These are phyloP conservation scores for Nemotelus nigrinus DNA, from an alignment of 2,888 invertebrate species.

Conservation along the genomic window DNA sequence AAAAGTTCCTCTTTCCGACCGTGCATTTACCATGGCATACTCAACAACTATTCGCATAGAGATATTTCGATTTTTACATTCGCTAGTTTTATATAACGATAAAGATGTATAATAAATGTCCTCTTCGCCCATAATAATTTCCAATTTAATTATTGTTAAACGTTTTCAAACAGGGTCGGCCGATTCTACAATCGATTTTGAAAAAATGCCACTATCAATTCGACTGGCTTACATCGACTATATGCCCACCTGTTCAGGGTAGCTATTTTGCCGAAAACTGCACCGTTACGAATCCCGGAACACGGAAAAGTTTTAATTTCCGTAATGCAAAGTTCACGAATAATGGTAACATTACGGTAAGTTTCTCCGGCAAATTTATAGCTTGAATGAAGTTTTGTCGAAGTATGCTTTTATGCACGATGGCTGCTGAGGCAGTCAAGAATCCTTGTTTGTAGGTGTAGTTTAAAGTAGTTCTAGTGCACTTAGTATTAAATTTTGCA, in stretches of 20 bases:
- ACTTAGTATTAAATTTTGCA: not conserved
- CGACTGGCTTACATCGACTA: constrained; percentile 63
- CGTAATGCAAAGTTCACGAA: constrained; percentile 59
- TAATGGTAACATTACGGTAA: constrained; percentile 61
- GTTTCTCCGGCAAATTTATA: not conserved
- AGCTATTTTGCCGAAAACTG: constrained; percentile 59
- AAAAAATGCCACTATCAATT: constrained; percentile 62
- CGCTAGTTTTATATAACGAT: no score
- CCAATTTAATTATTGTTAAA: not conserved
- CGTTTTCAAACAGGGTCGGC: constrained; percentile 58
- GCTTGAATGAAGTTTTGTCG: constrained; percentile 17
- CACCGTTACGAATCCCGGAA: constrained; percentile 61
- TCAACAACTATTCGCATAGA: no score
- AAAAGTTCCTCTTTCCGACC: no score
- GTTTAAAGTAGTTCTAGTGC: not conserved
- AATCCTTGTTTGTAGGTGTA: not conserved
- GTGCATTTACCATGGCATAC: no score
- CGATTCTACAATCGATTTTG: constrained; percentile 60
- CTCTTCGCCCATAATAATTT: not conserved
- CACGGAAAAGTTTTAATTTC: constrained; percentile 58
- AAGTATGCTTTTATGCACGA: not conserved
- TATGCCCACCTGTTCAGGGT: constrained; percentile 62
- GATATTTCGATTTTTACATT: no score
- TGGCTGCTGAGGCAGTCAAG: not conserved
- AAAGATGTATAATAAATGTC: not conserved